Evolutionary conservation across 2,113 vertebrate species (phyloP), one percentile per base, ranked within the genome.

Genomic region (Peromyscus californicus): DNA sequence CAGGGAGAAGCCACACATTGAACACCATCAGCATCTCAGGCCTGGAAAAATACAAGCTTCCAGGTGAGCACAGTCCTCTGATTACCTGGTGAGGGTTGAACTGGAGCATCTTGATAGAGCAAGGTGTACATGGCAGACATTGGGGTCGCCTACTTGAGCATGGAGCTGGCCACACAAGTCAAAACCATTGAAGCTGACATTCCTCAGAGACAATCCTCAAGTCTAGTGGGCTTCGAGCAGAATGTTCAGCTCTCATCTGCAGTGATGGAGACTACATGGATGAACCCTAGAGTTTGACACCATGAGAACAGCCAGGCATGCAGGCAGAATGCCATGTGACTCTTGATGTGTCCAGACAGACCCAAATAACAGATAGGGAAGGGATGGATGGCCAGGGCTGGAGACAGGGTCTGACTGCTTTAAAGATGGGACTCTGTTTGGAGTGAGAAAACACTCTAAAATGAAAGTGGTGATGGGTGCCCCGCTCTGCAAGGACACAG

Each of bases 1-100:
- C 0, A 0, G 3, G 74, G 21, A 10, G 31, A 22, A 65, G 39
- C 31, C 54, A 0, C 2, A 21, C 7, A 1, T 2, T 10, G 13
- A 39, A 0, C 6, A 31, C 5, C 0, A 9, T 54, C 16, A 17
- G 29, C n/a, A 24, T 39, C n/a, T 16, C 2, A 13, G 29, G 39
- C 70, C 45, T 6, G 12, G 12, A 24, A 42, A 78, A 57, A 3
- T 3, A 10, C 1, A 36, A 45, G 67, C 29, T 3, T 6, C 33
- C 69, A 29, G 16, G 51, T 7, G 2, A 11, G 85, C 1, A 8
- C 8, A 36, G 39, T 29, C 22, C n/a, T 8, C 26, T 31, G 57
- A 22, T 31, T 63, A 45, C 6, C n/a, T 1, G 0, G 51, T n/a
- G 54, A 22, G 10, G 8, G 0, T 1, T 39, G 8, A 78, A 24